phyloP scores from a whole-genome alignment of 2,888 invertebrate species.

The Ochropacha duplaris region DNA sequence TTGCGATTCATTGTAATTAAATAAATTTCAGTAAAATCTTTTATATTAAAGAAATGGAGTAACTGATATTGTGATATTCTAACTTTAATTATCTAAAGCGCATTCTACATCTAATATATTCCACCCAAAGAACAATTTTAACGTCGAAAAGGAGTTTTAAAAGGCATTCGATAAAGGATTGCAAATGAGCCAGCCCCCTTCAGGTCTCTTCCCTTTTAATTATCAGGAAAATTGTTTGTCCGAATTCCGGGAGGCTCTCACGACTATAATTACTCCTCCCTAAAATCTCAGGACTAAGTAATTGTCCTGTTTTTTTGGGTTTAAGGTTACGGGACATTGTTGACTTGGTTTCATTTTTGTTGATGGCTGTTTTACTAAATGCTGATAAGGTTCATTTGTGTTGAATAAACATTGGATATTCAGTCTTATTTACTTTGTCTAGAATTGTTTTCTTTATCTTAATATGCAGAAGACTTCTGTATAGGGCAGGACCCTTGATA shows the following conservation, averaged over 20 bases:
- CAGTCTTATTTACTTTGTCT: too few relatives aligned
- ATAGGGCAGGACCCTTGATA: too few relatives aligned
- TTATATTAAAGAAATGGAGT: too few relatives aligned
- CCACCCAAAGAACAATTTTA: conserved; percentile 46
- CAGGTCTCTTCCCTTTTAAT: conserved; percentile 61
- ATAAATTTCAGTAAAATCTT: not conserved
- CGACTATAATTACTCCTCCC: conserved; percentile 58
- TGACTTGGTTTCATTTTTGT: conserved; percentile 13
- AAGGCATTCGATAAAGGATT: conserved; percentile 62
- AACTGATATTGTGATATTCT: too few relatives aligned
- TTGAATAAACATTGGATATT: too few relatives aligned
- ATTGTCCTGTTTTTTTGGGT: conserved; percentile 46
- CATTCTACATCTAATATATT: conserved; percentile 15
- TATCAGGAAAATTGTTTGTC: conserved; percentile 73
- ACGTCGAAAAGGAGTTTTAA: conserved; percentile 55
- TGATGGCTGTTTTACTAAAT: conserved; percentile 8
- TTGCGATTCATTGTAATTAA: too few relatives aligned
- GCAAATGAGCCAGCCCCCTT: conserved; percentile 66
- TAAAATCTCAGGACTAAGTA: conserved; percentile 51
- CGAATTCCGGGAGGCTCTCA: conserved; percentile 52
- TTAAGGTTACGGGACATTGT: conserved; percentile 25
- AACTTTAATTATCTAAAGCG: not conserved
- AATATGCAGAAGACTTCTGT: too few relatives aligned
- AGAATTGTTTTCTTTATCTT: too few relatives aligned
- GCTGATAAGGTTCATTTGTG: too few relatives aligned